These are phyloP conservation scores for Vandiemenella viatica DNA, from an alignment of 2,888 invertebrate species.

Conservation along the genomic window DNA sequence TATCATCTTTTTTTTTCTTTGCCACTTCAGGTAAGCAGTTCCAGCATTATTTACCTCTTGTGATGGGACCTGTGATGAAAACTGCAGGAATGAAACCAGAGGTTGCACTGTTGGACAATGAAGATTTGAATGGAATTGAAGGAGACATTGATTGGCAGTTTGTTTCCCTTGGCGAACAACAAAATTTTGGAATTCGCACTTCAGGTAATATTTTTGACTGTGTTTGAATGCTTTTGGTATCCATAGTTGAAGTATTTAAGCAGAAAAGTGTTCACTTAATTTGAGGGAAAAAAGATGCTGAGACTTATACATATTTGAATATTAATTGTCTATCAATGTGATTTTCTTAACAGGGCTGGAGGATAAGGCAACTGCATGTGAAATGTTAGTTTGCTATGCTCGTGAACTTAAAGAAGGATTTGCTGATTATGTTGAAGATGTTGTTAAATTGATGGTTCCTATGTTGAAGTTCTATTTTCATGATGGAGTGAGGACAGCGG, in stretches of 20 bases:
- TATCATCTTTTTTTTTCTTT: no score
- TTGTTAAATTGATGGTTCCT: constrained; percentile 71
- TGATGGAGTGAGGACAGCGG: constrained; percentile 82
- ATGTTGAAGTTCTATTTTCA: constrained; percentile 89
- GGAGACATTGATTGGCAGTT: constrained; percentile 88
- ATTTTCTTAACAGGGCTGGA: constrained; percentile 62
- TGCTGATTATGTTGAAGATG: constrained; percentile 59
- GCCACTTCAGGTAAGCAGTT: constrained; percentile 64
- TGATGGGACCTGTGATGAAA: constrained; percentile 88
- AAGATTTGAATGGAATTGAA: constrained; percentile 67
- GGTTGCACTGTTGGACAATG: constrained; percentile 76
- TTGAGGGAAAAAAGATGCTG: no score
- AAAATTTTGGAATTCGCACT: constrained; percentile 87
- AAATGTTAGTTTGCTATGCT: constrained; percentile 92
- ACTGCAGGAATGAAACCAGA: constrained; percentile 89
- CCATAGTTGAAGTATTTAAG: no score
- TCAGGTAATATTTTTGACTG: constrained; percentile 43
- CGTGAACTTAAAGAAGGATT: constrained; percentile 80
- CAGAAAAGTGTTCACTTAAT: no score
- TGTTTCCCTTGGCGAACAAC: constrained; percentile 83
- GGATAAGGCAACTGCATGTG: constrained; percentile 91
- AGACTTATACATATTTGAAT: no score
- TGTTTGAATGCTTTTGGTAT: no score
- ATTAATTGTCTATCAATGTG: no score
- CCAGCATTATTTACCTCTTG: constrained; percentile 79